Conservation (phyloP, 2,797 vertebrate species). For the Choloepus didactylus region DNA sequence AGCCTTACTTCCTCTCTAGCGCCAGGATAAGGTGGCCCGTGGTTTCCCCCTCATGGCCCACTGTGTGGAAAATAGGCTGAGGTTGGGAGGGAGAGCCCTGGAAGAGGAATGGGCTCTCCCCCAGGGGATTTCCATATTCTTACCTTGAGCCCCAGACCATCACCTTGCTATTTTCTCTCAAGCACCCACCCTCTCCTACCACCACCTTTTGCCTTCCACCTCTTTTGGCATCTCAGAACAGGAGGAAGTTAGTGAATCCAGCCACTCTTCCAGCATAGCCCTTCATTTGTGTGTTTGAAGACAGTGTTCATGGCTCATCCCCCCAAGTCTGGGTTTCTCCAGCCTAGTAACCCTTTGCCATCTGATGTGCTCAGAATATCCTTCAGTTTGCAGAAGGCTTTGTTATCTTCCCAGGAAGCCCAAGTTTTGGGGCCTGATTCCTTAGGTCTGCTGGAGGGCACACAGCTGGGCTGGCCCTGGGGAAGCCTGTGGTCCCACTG, state of each 20-base stretch:
- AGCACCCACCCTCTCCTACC: background rate
- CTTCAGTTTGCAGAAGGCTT: slow-evolving; percentile 34
- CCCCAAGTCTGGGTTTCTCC: slow-evolving; percentile 13
- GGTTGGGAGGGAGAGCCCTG: background rate
- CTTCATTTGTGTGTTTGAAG: background rate
- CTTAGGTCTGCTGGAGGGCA: background rate
- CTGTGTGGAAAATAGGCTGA: slow-evolving; percentile 13
- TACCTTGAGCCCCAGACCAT: background rate
- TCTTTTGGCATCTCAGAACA: slow-evolving; percentile 18
- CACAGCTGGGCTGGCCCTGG: background rate
- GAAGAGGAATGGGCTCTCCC: background rate
- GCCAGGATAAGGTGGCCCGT: background rate
- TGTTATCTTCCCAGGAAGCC: slow-evolving; percentile 1
- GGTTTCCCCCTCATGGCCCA: background rate
- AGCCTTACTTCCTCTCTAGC: background rate
- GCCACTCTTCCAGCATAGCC: background rate
- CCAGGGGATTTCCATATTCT: background rate
- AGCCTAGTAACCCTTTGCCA: background rate
- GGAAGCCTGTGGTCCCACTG: background rate
- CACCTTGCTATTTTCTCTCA: background rate
- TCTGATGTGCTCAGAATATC: background rate
- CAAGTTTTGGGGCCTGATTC: slow-evolving; percentile 17
- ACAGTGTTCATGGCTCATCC: background rate
- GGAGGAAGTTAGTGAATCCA: background rate
- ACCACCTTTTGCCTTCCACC: background rate